Base-by-base conservation (phyloP, 2,797 vertebrate genomes). In the Neoniphon sammara region DNA sequence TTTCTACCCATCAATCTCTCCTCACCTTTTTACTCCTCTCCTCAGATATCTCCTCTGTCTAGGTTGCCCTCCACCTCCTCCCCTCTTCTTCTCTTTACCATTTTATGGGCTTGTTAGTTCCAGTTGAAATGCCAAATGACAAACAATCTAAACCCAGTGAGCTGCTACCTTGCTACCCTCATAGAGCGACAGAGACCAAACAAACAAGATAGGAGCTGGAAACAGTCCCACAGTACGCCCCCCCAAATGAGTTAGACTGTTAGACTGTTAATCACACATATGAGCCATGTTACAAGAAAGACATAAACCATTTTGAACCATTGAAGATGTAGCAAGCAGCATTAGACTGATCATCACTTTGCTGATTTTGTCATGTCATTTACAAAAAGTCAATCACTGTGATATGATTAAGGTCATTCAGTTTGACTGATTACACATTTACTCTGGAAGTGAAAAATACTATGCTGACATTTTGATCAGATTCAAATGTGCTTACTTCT, bases 61-160 rank as follows among this genome's bases (percentile, higher is more conserved):
- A 73, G 56, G 80, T 84, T 57, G 23, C 52, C 44, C 73, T 67
- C 67, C 54, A 9, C 79, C 77, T 80, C 85, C 67, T 65, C 53
- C 49, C 18, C 1, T 73, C 76, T 77, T 82, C 68, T 73, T 76
- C 78, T 82, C 55, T 80, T 88, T 89, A 83, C 86, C 82, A 66
- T 90, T 91, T 90, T 90, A 93, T 89, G 88, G 89, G 90, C 93
- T 93, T 94, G 91, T 94, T 94, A 94, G 93, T 94, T 94, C 93
- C 92, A 94, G 91, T 93, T 89, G 90, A 93, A 90, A 92, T 90
- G 88, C 85, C 90, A 93, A 93, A 93, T 91, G 90, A 93, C 91
- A 93, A 93, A 93, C 91, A 93, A 91, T 93, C 88, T 78, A 91
- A 89, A 92, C 23, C 78, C 91, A 91, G 87, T 88, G 83, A 91